Conservation (phyloP, 2,113 vertebrate genomes). For the Peromyscus polionotus region DNA sequence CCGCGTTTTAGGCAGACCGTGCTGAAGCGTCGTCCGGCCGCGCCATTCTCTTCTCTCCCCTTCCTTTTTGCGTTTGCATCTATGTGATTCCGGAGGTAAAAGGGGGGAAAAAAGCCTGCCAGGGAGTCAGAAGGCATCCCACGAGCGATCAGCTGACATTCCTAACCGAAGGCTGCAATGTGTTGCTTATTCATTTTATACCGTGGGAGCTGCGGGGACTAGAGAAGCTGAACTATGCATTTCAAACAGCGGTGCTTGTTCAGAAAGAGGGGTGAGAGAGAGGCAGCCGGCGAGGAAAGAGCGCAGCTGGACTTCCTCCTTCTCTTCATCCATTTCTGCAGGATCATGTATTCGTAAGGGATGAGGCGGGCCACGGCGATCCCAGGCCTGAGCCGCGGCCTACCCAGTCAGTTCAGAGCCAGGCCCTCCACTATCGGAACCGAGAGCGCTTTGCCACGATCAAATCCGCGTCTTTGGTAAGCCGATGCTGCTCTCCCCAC, state of each 20-base stretch:
- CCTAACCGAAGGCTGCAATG: constrained; percentile 91
- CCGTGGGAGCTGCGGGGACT: constrained; percentile 92
- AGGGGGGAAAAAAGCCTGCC: constrained; percentile 82
- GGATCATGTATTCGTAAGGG: constrained; percentile 98
- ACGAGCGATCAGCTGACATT: constrained; percentile 91
- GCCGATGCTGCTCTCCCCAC: constrained; percentile 86
- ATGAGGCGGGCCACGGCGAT: constrained; percentile 96
- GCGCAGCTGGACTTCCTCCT: constrained; percentile 93
- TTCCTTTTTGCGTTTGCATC: constrained; percentile 82
- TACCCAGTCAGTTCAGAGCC: constrained; percentile 94
- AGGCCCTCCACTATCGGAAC: constrained; percentile 97
- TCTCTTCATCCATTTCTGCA: constrained; percentile 96
- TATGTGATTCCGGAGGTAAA: constrained; percentile 88
- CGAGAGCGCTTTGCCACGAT: constrained; percentile 98
- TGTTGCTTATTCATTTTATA: constrained; percentile 91
- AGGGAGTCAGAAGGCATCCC: constrained; percentile 89
- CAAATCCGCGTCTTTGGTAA: constrained; percentile 99
- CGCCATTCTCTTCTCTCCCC: constrained; percentile 81
- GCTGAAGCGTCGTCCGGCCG: constrained; percentile 84
- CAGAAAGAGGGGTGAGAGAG: constrained; percentile 91
- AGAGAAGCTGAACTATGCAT: constrained; percentile 93
- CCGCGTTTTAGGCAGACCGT: constrained; percentile 85
- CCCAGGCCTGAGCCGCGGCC: constrained; percentile 94
- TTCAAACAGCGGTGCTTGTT: constrained; percentile 91
- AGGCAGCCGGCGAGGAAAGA: constrained; percentile 89